A percentile compares a stretch with the other conserved stretches of the same genome.
Conservation (phyloP, 2,113 vertebrate genomes). For the Verasper variegatus region DNA sequence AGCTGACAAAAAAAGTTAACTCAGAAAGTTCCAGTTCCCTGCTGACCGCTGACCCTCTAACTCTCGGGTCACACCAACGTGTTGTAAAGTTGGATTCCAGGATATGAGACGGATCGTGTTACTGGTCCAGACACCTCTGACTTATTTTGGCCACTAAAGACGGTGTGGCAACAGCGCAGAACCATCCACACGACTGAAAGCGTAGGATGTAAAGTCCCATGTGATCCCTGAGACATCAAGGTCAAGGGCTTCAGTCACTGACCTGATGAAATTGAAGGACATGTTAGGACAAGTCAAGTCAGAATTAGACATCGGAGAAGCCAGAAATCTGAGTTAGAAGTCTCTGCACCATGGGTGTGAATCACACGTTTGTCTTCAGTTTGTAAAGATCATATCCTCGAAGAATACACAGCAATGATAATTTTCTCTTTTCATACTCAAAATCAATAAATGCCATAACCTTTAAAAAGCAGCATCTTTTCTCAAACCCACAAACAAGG, state of each 20-base stretch:
- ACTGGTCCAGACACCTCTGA: slow-evolving; percentile 33
- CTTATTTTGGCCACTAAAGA: slow-evolving; percentile 51
- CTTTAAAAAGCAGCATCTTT: slow-evolving; percentile 10
- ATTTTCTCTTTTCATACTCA: slow-evolving; percentile 5
- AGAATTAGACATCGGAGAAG: background rate
- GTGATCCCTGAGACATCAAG: background rate
- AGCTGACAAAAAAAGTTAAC: background rate
- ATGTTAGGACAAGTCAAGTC: background rate
- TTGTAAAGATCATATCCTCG: background rate
- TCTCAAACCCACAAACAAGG: slow-evolving; percentile 1
- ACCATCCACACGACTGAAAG: background rate
- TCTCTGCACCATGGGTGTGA: background rate
- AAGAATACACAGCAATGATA: background rate
- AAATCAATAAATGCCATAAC: background rate
- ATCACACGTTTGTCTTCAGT: background rate
- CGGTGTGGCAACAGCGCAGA: slow-evolving; percentile 13
- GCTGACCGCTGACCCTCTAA: slow-evolving; percentile 27
- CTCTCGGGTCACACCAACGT: slow-evolving; percentile 36
- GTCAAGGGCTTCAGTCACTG: background rate
- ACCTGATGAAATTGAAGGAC: background rate
- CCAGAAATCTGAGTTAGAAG: background rate
- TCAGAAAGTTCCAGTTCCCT: slow-evolving; percentile 45
- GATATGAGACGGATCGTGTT: slow-evolving; percentile 57
- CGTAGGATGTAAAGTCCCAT: background rate
- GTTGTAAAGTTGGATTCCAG: slow-evolving; percentile 61